Conservation (phyloP, 1,140 invertebrate species). For the Conus betulinus region DNA sequence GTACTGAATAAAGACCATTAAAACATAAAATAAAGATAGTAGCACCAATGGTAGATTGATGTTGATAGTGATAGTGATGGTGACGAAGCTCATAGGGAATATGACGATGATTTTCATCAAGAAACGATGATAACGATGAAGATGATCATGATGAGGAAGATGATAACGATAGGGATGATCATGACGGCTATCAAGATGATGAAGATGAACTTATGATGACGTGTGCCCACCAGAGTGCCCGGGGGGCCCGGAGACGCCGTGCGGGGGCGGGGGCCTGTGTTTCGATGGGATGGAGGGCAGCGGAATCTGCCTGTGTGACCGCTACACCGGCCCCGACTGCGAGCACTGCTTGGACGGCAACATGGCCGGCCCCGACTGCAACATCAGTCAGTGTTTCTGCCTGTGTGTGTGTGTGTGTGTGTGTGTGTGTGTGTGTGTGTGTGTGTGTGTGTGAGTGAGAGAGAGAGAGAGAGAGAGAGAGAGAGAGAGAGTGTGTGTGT, state of each 20-base stretch:
- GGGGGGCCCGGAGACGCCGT: slow-evolving; percentile 59
- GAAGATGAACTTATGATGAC: background rate
- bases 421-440: no score
- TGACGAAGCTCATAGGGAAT: background rate
- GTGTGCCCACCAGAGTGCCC: slow-evolving; percentile 51
- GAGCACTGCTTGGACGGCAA: slow-evolving; percentile 35
- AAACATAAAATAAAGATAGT: no score
- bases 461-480: no score
- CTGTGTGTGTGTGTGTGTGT: no score
- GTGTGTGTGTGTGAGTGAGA: no score
- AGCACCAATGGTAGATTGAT: background rate
- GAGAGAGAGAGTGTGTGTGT: no score
- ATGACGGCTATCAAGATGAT: background rate
- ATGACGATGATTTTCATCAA: background rate
- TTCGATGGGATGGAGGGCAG: slow-evolving; percentile 49
- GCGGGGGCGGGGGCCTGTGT: slow-evolving; percentile 54
- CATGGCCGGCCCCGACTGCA: slow-evolving; percentile 45
- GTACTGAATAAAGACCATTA: no score
- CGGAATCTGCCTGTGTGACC: slow-evolving; percentile 53
- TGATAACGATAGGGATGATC: background rate
- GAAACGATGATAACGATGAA: background rate
- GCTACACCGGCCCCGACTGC: slow-evolving; percentile 48
- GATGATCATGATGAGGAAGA: background rate
- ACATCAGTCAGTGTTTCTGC: slow-evolving; percentile 41
- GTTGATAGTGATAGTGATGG: background rate